These are phyloP conservation scores for Passer montanus DNA, from an alignment of 2,113 vertebrate genomes.

Conservation along the genomic window DNA sequence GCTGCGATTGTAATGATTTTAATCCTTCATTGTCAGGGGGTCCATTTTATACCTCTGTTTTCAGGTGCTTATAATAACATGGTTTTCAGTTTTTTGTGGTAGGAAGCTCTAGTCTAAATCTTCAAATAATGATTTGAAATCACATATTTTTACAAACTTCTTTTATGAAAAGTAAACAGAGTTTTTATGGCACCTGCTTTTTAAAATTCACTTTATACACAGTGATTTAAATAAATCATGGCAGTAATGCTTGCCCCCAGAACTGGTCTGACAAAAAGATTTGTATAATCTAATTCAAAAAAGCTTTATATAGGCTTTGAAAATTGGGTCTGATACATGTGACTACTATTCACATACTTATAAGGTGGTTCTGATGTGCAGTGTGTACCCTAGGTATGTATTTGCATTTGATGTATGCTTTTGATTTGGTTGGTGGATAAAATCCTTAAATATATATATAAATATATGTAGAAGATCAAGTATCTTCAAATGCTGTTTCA, in stretches of 20 bases:
- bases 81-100: not conserved
- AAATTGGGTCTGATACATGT: not conserved
- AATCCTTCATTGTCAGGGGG: not conserved
- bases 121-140: not conserved
- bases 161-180: not conserved
- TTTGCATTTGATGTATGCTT: not conserved
- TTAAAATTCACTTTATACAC: not conserved
- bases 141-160: not conserved
- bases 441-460: not conserved
- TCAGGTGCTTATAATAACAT: not conserved
- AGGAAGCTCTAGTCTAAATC: not conserved
- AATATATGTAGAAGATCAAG: not conserved
- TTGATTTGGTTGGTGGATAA: constrained; percentile 5
- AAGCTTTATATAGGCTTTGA: not conserved
- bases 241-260: not conserved
- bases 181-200: not conserved
- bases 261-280: not conserved
- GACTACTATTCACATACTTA: constrained; percentile 12
- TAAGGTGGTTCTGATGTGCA: not conserved
- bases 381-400: not conserved
- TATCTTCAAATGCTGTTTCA: not conserved
- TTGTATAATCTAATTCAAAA: not conserved
- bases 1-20: not conserved
- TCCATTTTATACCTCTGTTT: not conserved
- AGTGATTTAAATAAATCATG: not conserved